Evolutionary conservation across 2,113 vertebrate genomes (phyloP).

Genomic region (Terrapene triunguis): DNA sequence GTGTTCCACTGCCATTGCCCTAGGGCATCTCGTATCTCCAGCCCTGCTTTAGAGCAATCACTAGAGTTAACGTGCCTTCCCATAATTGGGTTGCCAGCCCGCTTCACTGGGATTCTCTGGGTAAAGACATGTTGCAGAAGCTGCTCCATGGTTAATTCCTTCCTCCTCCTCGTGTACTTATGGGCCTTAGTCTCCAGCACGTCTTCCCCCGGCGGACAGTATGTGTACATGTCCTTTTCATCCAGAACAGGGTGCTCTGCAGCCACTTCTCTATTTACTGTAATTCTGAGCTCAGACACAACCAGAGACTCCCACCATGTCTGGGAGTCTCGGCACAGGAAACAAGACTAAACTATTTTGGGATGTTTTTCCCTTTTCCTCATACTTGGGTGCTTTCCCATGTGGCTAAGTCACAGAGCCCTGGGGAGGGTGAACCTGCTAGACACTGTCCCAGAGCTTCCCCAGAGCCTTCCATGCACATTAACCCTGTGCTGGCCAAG

Average conservation of each 20-base stretch:
- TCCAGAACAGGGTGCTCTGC: conserved; percentile 60
- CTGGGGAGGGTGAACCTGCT: conserved; percentile 71
- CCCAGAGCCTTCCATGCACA: not conserved
- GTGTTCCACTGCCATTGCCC: accelerated
- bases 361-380: conserved; percentile 78
- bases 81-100: too few species aligned
- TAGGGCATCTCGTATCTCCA: accelerated
- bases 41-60: accelerated
- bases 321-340: conserved; percentile 73
- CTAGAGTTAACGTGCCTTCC: accelerated
- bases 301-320: conserved; percentile 80
- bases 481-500: conserved; percentile 42
- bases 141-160: not conserved
- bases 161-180: not conserved
- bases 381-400: conserved; percentile 81
- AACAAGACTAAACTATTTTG: conserved; percentile 81
- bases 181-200: accelerated
- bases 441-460: not conserved
- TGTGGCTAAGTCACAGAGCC: conserved; percentile 62
- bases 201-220: not conserved
- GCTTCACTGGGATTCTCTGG: accelerated
- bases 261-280: conserved; percentile 72
- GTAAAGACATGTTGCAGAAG: not conserved
- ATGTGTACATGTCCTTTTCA: conserved; percentile 41
- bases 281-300: conserved; percentile 80